These are phyloP conservation scores for Hirtodrosophila confusa DNA, from an alignment of 2,888 invertebrate genomes.

Conservation along the genomic window DNA sequence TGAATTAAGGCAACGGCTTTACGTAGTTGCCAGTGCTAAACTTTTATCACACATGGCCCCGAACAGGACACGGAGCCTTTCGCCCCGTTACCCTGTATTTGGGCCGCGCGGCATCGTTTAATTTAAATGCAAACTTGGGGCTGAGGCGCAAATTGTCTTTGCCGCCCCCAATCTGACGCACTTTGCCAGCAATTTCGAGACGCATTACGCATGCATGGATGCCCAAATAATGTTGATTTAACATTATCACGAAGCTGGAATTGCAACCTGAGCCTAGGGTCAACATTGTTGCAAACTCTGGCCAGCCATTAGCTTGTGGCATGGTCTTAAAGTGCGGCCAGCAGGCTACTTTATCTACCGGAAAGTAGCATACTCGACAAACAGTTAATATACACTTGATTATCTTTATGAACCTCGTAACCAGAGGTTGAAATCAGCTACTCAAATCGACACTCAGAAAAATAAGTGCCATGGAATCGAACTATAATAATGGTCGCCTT, in stretches of 20 bases:
- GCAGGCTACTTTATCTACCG: neutral
- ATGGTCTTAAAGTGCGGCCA: conserved; percentile 11
- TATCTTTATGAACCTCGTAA: neutral
- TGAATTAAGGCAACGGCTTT: conserved; percentile 21
- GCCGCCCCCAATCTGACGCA: conserved; percentile 10
- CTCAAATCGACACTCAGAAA: neutral
- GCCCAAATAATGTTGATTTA: conserved; percentile 83
- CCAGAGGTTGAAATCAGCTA: neutral
- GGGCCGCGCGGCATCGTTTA: conserved; percentile 48
- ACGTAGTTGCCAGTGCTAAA: conserved; percentile 62
- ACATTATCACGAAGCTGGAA: conserved; percentile 70
- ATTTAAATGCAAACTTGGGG: conserved; percentile 74
- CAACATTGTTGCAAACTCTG: conserved; percentile 46
- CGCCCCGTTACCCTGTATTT: conserved; percentile 5
- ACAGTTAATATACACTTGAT: conserved; percentile 1
- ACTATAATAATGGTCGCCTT: no score
- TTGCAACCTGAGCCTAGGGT: conserved; percentile 39
- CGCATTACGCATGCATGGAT: conserved; percentile 82
- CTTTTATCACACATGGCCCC: conserved; percentile 60
- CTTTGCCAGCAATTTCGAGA: conserved; percentile 66
- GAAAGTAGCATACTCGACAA: neutral
- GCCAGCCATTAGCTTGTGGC: conserved; percentile 10
- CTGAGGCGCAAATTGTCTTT: conserved; percentile 70
- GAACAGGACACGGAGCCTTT: conserved; percentile 3
- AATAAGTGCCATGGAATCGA: neutral